These are phyloP conservation scores for Oceanodroma leucorhoa DNA, from an alignment of 2,797 vertebrate species.

Conservation along the genomic window DNA sequence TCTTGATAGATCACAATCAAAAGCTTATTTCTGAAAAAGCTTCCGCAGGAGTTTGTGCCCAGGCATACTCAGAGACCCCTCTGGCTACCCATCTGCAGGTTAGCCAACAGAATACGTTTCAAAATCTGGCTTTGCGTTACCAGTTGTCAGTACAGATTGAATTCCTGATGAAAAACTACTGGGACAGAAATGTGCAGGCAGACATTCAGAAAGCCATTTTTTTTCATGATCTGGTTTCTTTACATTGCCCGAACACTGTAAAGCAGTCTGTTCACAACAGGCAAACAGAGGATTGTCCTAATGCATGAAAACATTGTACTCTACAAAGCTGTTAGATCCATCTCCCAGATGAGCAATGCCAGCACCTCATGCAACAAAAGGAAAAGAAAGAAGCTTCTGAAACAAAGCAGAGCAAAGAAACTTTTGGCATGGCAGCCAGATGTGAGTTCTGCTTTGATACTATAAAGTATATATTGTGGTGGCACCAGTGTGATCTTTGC, in stretches of 20 bases:
- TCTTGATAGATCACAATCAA: neutral
- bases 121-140: neutral
- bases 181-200: neutral
- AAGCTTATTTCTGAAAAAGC: neutral
- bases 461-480: neutral
- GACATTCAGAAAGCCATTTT: neutral
- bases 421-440: neutral
- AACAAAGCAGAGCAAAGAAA: neutral
- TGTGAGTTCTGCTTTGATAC: neutral
- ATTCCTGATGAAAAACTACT: neutral
- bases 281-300: neutral
- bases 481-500: neutral
- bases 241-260: neutral
- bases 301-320: neutral
- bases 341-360: neutral
- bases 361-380: neutral
- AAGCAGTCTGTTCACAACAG: neutral
- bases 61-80: neutral
- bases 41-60: neutral
- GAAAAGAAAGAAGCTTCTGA: constrained; percentile 1
- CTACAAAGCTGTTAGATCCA: neutral
- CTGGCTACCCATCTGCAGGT: neutral
- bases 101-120: neutral
- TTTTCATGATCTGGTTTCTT: neutral
- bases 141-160: neutral